Evolutionary conservation across 1,140 invertebrate genomes (phyloP).

Genomic region (Onthophagus taurus): DNA sequence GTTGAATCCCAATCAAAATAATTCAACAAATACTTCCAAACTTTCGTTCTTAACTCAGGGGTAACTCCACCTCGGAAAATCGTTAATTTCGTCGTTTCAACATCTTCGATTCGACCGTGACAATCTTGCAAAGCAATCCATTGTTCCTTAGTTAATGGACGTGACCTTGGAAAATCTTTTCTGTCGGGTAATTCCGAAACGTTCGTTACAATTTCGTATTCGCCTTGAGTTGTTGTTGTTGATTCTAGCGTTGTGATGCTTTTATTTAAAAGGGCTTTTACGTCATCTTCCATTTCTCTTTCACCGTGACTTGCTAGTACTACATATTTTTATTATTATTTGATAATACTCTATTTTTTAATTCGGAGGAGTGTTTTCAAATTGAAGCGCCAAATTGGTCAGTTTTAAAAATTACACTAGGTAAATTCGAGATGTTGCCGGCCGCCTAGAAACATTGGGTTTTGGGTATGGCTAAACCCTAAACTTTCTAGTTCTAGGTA

Average conservation of each 20-base stretch:
- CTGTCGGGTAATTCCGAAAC: conserved; percentile 47
- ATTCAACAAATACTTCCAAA: conserved; percentile 93
- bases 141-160: conserved; percentile 63
- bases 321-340: too few relatives aligned
- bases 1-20: conserved; percentile 83
- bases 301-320: too few relatives aligned
- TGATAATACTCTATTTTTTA: too few relatives aligned
- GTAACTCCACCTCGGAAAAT: conserved; percentile 76
- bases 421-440: too few relatives aligned
- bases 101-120: conserved; percentile 64
- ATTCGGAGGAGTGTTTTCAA: too few relatives aligned
- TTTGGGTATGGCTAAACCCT: too few relatives aligned
- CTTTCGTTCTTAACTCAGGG: conserved; percentile 64
- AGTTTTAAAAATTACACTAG: too few relatives aligned
- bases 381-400: too few relatives aligned
- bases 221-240: conserved; percentile 43
- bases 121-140: conserved; percentile 70
- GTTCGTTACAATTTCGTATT: conserved; percentile 60
- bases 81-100: conserved; percentile 60
- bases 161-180: conserved; percentile 48
- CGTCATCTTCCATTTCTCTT: conserved; percentile 43
- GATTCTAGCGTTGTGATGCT: conserved; percentile 38
- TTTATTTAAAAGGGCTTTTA: conserved; percentile 48
- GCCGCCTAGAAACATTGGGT: too few relatives aligned
- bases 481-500: too few relatives aligned